Evolutionary conservation across 2,113 vertebrate genomes (phyloP).

Genomic region (Leucopsar rothschildi): DNA sequence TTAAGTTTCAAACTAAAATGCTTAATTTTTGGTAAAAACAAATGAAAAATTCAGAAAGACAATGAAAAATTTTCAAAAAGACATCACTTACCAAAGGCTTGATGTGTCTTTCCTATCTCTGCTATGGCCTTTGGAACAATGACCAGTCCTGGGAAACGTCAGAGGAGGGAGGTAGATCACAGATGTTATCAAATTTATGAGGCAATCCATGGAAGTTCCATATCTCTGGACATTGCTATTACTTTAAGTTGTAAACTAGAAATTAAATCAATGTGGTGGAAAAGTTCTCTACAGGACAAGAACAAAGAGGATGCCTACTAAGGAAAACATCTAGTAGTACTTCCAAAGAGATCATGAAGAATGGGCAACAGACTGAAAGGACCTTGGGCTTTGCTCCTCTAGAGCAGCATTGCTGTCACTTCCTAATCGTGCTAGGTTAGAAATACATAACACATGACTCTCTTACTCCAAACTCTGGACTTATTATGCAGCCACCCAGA

Average conservation of each 20-base stretch:
- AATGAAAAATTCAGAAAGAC: background rate
- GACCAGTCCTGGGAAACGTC: background rate
- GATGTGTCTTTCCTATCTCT: background rate
- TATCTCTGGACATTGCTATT: background rate
- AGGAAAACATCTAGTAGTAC: background rate
- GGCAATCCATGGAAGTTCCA: background rate
- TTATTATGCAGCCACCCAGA: background rate
- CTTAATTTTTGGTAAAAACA: background rate
- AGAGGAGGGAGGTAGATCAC: background rate
- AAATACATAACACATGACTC: background rate
- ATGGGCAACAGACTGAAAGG: background rate
- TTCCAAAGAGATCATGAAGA: background rate
- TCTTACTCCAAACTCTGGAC: background rate
- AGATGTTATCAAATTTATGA: background rate
- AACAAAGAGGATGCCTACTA: background rate
- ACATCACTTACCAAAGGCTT: background rate
- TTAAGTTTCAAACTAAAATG: background rate
- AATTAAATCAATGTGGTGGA: background rate
- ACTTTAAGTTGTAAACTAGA: background rate
- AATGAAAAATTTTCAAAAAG: no score
- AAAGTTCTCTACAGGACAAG: background rate
- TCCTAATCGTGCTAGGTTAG: accelerated
- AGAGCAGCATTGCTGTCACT: background rate
- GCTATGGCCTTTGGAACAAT: background rate
- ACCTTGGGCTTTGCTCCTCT: background rate